Percentiles rank a stretch among this genome's conserved stretches.
These are phyloP conservation scores for Tenthredo notha DNA, from an alignment of 2,888 invertebrate species.

Conservation along the genomic window DNA sequence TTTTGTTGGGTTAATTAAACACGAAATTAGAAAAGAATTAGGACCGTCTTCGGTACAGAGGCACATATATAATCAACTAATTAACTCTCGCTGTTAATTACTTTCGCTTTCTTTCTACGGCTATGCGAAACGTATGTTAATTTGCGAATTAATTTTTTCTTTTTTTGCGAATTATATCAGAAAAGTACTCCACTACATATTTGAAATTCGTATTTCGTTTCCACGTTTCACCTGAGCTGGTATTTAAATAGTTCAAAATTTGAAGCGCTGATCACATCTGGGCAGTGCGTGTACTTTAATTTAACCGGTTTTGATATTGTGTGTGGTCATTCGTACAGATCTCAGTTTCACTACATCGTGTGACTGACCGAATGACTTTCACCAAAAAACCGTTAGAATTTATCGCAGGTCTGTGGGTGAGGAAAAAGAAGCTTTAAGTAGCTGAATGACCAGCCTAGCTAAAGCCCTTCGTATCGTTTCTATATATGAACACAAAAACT, in stretches of 20 bases:
- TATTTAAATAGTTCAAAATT: background rate
- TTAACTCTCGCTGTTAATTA: background rate
- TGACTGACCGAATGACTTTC: slow-evolving; percentile 47
- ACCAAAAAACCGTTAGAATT: slow-evolving; percentile 45
- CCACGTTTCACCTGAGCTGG: background rate
- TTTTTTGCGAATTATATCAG: background rate
- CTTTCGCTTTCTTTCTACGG: background rate
- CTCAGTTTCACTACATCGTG: slow-evolving; percentile 31
- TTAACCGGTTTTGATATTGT: background rate
- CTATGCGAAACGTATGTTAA: background rate
- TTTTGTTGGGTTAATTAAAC: background rate
- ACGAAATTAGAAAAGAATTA: background rate
- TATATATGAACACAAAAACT: background rate
- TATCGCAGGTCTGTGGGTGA: background rate
- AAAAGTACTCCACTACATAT: background rate
- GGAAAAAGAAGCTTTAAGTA: background rate
- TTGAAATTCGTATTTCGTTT: background rate
- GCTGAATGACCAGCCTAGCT: background rate
- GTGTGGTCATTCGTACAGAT: background rate
- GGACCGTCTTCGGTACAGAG: background rate
- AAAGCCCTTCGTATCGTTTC: background rate
- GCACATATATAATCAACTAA: background rate
- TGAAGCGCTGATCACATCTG: background rate
- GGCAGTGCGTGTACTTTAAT: background rate
- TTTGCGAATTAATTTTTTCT: background rate